Conservation (phyloP, 2,888 invertebrate genomes). For the Latheticus oryzae region DNA sequence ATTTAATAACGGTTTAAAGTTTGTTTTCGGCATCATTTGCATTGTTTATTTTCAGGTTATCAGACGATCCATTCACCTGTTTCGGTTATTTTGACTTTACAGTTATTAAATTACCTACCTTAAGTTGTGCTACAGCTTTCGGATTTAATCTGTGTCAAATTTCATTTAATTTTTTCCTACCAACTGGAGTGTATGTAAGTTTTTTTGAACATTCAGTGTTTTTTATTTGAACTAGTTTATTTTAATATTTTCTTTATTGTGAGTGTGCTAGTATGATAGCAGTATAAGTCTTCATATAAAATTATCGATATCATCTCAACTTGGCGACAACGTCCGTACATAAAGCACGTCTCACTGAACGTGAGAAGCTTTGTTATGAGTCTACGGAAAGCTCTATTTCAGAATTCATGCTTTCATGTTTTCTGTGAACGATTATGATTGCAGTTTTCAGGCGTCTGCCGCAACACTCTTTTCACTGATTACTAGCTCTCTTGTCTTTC, state of each 20-base stretch:
- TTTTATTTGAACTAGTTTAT: too few species aligned
- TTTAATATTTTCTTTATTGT: too few species aligned
- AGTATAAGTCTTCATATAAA: background rate
- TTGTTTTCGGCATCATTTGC: conserved; percentile 19
- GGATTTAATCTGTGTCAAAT: background rate
- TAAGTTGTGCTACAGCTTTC: background rate
- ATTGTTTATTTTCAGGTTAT: conserved; percentile 4
- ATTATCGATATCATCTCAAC: conserved; percentile 21
- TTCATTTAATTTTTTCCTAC: conserved; percentile 3
- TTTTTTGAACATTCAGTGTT: background rate
- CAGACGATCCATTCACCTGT: conserved; percentile 22
- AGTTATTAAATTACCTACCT: conserved; percentile 22
- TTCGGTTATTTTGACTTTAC: conserved; percentile 22
- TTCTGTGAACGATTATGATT: conserved; percentile 24
- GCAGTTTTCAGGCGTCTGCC: conserved; percentile 11
- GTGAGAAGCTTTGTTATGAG: conserved; percentile 31
- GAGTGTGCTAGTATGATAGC: background rate
- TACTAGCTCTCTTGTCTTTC: conserved; percentile 10
- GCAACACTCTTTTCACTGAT: conserved; percentile 16
- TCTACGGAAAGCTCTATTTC: conserved; percentile 21
- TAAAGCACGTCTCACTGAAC: conserved; percentile 27
- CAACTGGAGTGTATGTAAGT: background rate
- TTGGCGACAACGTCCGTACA: conserved; percentile 24
- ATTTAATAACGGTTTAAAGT: too few species aligned
- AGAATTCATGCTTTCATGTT: conserved; percentile 17